Conservation (phyloP, 1,140 invertebrate species). For the Bombus waltoni region DNA sequence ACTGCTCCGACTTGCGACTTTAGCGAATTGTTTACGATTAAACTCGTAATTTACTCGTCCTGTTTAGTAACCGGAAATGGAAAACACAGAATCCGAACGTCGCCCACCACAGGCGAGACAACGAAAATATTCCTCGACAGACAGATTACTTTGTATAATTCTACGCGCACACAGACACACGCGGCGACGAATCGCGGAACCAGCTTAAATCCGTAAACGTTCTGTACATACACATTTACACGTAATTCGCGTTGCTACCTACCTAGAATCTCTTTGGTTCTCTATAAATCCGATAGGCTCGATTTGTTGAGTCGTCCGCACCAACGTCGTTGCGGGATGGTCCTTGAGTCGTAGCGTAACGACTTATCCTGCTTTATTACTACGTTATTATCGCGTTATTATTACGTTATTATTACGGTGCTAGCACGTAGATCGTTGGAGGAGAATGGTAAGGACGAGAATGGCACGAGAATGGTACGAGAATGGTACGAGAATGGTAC, state of each 20-base stretch:
- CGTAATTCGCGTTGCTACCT: neutral
- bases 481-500: too few species aligned
- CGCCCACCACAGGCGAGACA: neutral
- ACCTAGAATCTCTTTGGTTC: neutral
- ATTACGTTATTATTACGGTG: neutral
- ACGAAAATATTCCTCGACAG: conserved; percentile 17
- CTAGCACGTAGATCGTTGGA: neutral
- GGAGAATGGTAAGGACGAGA: neutral
- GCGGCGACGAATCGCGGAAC: neutral
- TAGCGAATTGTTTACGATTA: conserved; percentile 65
- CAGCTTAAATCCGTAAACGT: neutral
- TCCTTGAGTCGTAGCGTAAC: neutral
- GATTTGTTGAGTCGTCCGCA: neutral
- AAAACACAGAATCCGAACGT: conserved; percentile 48
- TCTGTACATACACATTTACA: neutral
- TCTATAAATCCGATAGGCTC: neutral
- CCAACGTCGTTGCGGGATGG: neutral
- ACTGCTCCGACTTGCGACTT: conserved; percentile 79
- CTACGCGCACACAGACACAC: conserved; percentile 16
- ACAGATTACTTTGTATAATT: conserved; percentile 25
- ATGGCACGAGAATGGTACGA: too few species aligned
- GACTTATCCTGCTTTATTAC: neutral
- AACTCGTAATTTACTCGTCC: neutral
- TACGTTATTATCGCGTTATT: neutral
- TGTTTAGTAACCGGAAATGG: neutral